Evolutionary conservation across 2,797 vertebrate species (phyloP).

Genomic region (Megaceryle alcyon): DNA sequence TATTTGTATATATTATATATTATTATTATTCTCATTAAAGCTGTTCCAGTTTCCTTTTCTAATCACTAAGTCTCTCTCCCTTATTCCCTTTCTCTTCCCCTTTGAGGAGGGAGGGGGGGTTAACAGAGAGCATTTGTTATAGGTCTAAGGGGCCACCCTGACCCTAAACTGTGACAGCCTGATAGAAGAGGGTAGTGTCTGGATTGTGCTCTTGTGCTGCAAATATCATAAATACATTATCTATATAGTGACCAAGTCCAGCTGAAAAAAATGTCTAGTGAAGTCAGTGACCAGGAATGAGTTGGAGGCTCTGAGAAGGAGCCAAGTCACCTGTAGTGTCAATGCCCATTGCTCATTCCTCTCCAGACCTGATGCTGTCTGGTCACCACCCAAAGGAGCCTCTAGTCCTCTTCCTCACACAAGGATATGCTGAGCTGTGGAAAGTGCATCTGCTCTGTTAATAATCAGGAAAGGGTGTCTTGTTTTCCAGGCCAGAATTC

Average conservation of each 20-base stretch:
- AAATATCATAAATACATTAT: neutral
- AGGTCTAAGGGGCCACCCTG: no score
- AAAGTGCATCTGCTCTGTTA: neutral
- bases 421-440: neutral
- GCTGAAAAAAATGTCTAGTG: rapidly evolving
- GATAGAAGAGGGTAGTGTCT: neutral
- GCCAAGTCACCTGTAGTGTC: neutral
- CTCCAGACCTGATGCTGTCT: neutral
- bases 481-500: neutral
- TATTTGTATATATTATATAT: no score
- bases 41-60: no score
- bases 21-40: no score
- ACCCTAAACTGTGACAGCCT: no score
- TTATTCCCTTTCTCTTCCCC: no score
- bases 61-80: no score
- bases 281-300: neutral
- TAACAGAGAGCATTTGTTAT: no score
- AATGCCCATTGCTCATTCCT: neutral
- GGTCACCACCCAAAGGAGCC: neutral
- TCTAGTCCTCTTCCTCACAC: neutral
- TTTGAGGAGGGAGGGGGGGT: no score
- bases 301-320: neutral
- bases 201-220: neutral
- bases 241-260: neutral
- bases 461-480: neutral